These are phyloP conservation scores for Lithophane semibrunnea DNA, from an alignment of 2,888 invertebrate genomes.

Conservation along the genomic window DNA sequence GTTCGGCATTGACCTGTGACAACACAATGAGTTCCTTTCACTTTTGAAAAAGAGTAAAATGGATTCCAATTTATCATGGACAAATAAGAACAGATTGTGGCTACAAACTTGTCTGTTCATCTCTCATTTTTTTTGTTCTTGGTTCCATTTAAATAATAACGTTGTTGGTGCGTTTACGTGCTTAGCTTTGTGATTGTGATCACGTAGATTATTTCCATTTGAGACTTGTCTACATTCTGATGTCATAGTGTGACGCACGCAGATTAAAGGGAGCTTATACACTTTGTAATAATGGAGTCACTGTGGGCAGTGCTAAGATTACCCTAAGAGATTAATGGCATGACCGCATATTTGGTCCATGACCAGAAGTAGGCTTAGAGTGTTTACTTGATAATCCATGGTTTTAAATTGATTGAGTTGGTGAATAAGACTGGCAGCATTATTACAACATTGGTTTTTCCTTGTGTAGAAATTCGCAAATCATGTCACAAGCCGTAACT, in stretches of 20 bases:
- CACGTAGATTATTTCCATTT: slow-evolving; percentile 67
- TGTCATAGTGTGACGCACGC: slow-evolving; percentile 67
- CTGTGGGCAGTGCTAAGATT: slow-evolving; percentile 42
- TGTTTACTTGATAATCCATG: not conserved
- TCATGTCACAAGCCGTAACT: not conserved
- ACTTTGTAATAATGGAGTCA: slow-evolving; percentile 45
- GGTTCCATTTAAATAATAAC: slow-evolving; percentile 47
- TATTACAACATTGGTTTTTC: not conserved
- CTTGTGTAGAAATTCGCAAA: not conserved
- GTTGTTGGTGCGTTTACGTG: slow-evolving; percentile 52
- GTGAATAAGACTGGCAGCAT: not conserved
- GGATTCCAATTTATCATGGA: slow-evolving; percentile 6
- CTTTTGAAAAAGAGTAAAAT: slow-evolving; percentile 39
- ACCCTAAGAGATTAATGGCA: slow-evolving; percentile 28
- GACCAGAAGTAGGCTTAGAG: slow-evolving; percentile 1
- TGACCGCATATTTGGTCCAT: slow-evolving; percentile 21
- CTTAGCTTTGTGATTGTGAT: slow-evolving; percentile 55
- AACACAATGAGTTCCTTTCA: slow-evolving; percentile 49
- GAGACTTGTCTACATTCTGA: slow-evolving; percentile 63
- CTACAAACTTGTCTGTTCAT: slow-evolving; percentile 4
- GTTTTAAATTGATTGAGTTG: not conserved
- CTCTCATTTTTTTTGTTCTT: slow-evolving; percentile 32
- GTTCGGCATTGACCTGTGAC: slow-evolving; percentile 57
- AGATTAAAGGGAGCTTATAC: slow-evolving; percentile 59
- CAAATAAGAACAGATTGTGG: not conserved